Base-by-base conservation (phyloP, 2,113 vertebrate genomes). In the Myotis brandtii region DNA sequence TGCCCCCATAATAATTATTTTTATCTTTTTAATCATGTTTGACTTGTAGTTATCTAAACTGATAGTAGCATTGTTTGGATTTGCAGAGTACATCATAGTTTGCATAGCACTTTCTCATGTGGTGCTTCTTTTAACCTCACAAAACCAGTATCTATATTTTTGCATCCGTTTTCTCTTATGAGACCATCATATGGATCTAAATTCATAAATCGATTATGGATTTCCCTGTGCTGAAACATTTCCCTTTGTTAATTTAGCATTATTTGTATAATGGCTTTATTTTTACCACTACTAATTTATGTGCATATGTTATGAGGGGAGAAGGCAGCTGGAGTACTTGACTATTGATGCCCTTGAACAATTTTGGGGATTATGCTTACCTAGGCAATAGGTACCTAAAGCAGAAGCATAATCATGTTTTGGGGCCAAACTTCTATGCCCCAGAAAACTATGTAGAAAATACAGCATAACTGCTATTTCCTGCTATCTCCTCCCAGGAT, bases 391-490 rank as follows among this genome's bases (percentile, higher is more conserved):
- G 43, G 25, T 56, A 62, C 76, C 76, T 82, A 37, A 91, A 95
- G 81, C 80, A 83, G 76, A 96, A 84, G 27, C 69, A 37, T 64
- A 86, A 50, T 75, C 50, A 66, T 50, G 32, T 69, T 89, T 77
- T 83, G 30, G 92, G 25, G 86, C 18, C 40, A 87, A 81, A 64
- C 52, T 56, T 37, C 62, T 56, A 14, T 67, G 23, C 43, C 13
- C 77, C 81, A 67, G 27, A 85, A 89, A 94, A 54, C 48, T 86
- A 4, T 66, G 21, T 81, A 62, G 21, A 37, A 66, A 88, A 91
- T 91, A 12, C 9, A 50, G 43, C 20, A 52, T 23, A 9, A 48
- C 40, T 62, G 7, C 37, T 84, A 2, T 81, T 92, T 92, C 52
- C 77, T 87, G 85, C 10, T 43, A 4, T 70, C 72, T 80, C n/a